Percentiles rank a stretch among this genome's conserved stretches.
These are phyloP conservation scores for Teleiodes luculella DNA, from an alignment of 2,888 invertebrate genomes.

Conservation along the genomic window DNA sequence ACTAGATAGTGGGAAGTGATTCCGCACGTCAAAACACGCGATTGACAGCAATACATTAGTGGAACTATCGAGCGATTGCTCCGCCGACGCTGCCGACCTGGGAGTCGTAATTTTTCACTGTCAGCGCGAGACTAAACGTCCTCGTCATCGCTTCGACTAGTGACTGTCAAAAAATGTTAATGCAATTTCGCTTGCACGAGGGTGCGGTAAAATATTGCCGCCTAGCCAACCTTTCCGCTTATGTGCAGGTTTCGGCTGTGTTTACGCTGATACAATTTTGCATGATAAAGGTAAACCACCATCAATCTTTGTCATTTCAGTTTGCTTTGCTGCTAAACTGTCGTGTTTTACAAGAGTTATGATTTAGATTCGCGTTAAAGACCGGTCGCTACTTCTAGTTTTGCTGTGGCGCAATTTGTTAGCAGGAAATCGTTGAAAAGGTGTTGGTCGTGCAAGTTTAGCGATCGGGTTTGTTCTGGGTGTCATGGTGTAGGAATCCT, in stretches of 20 bases:
- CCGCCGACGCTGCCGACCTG: slow-evolving; percentile 50
- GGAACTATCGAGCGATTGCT: slow-evolving; percentile 67
- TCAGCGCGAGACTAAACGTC: slow-evolving; percentile 66
- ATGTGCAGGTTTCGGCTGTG: slow-evolving; percentile 38
- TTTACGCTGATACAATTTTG: slow-evolving; percentile 43
- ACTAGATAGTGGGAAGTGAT: slow-evolving; percentile 59
- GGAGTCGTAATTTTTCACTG: slow-evolving; percentile 72
- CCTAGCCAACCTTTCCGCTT: slow-evolving; percentile 33
- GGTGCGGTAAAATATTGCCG: slow-evolving; percentile 50
- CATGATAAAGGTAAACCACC: slow-evolving; percentile 31
- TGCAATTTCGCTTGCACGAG: slow-evolving; percentile 59
- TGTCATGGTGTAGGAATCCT: slow-evolving; percentile 56
- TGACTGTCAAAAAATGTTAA: slow-evolving; percentile 71
- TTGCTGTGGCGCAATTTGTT: slow-evolving; percentile 38
- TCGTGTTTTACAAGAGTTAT: slow-evolving; percentile 47
- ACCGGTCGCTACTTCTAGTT: slow-evolving; percentile 35
- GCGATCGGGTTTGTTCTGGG: slow-evolving; percentile 51
- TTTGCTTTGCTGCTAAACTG: slow-evolving; percentile 35
- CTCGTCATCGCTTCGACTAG: slow-evolving; percentile 67
- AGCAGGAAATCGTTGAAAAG: slow-evolving; percentile 42
- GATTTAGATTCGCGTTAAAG: slow-evolving; percentile 36
- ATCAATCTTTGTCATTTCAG: slow-evolving; percentile 40
- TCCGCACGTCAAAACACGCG: slow-evolving; percentile 67
- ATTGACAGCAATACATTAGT: slow-evolving; percentile 74
- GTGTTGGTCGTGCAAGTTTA: slow-evolving; percentile 40